phyloP scores from a whole-genome alignment of 1,140 invertebrate species.

The Drosophila athabasca region DNA sequence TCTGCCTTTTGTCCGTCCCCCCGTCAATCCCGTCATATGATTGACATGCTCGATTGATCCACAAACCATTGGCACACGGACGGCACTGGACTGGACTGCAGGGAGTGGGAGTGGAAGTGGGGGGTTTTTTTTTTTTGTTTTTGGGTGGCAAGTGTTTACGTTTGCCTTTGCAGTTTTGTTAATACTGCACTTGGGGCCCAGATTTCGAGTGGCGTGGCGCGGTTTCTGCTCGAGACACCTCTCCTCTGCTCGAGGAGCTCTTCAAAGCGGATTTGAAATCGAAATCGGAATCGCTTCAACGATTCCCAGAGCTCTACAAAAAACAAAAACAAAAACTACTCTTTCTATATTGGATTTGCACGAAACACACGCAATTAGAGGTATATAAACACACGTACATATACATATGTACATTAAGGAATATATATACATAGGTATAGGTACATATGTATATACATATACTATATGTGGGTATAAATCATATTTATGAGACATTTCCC shows the following conservation, averaged over 20 bases:
- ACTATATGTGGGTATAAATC: conserved; percentile 20
- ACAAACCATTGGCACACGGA: neutral
- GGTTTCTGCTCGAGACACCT: conserved; percentile 18
- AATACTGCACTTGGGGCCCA: conserved; percentile 37
- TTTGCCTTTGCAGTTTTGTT: conserved; percentile 51
- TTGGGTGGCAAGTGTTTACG: conserved; percentile 43
- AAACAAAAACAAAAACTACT: conserved; percentile 2
- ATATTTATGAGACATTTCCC: conserved; percentile 54
- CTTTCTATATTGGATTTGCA: conserved; percentile 32
- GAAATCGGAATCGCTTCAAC: neutral
- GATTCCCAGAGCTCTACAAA: conserved; percentile 9
- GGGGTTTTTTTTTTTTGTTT: conserved; percentile 29
- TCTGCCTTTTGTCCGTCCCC: conserved; percentile 37
- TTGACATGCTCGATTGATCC: conserved; percentile 49
- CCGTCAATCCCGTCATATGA: conserved; percentile 22
- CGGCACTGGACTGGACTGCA: no score
- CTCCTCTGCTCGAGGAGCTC: neutral
- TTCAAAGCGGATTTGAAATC: conserved; percentile 3
- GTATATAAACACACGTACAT: conserved; percentile 6
- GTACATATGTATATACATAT: neutral
- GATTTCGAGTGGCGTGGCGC: no score
- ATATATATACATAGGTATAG: neutral
- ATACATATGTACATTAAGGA: neutral
- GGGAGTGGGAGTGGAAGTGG: neutral
- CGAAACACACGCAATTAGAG: conserved; percentile 28